phyloP scores from a whole-genome alignment of 2,888 invertebrate genomes.

The Watsonalla binaria region DNA sequence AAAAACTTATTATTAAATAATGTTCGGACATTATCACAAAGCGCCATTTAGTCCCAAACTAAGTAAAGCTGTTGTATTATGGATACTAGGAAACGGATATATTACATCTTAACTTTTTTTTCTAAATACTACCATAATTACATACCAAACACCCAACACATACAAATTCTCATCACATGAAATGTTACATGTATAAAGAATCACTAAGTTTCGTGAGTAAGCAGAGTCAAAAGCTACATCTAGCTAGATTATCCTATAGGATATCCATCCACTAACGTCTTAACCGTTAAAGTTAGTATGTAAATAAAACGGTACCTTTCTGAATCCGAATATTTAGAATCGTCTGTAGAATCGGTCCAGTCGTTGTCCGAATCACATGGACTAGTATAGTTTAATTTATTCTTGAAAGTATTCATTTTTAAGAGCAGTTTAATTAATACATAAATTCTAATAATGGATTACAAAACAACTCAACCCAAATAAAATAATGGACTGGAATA shows the following conservation, averaged over 20 bases:
- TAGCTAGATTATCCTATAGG: neutral
- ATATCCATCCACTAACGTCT: neutral
- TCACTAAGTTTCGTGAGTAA: too few relatives aligned
- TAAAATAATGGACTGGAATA: too few relatives aligned
- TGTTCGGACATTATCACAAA: neutral
- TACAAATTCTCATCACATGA: too few relatives aligned
- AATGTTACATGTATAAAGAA: too few relatives aligned
- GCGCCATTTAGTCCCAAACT: neutral
- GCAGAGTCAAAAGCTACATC: too few relatives aligned
- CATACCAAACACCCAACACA: too few relatives aligned
- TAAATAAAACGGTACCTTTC: conserved; percentile 64
- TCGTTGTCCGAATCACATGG: conserved; percentile 68
- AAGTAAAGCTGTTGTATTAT: neutral
- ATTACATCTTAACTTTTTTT: too few relatives aligned
- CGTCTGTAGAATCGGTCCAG: conserved; percentile 67
- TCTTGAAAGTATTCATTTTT: conserved; percentile 45
- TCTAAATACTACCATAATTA: too few relatives aligned
- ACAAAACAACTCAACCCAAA: neutral
- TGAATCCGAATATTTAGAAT: conserved; percentile 79
- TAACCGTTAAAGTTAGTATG: too few relatives aligned
- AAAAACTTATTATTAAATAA: conserved; percentile 1
- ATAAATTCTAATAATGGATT: neutral
- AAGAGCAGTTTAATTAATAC: neutral
- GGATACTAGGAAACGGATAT: too few relatives aligned
- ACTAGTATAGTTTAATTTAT: conserved; percentile 52